Evolutionary conservation across 1,140 invertebrate genomes (phyloP), one percentile per base, ranked within the genome.

Genomic region (Coboldia fuscipes): DNA sequence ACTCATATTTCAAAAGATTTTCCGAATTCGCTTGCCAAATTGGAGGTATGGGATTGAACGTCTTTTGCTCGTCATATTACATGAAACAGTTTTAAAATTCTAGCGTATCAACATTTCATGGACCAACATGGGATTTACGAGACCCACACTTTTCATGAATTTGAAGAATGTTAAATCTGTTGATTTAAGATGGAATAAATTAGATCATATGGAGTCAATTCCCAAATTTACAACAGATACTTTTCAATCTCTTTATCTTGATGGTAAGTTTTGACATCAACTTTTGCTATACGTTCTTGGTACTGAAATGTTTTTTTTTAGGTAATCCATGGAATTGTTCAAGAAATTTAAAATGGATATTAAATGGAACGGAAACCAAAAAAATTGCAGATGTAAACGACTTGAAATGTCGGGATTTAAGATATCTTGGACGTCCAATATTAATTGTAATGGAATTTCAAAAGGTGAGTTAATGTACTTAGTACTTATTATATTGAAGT

Each of bases 241-340:
- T 3, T 52, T 65, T 12, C 40, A 52, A 32, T 39, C 52, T 2
- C 35, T 65, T 13, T 51, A 57, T 40, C 40, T 66, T 32, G 47
- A 47, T 18, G 57, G 59, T 51, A 42, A 44, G 39, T 35, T 37
- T 39, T 32, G 15, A 34, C 28, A 24, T 33, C 28, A 19, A 15
- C 6, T 7, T 32, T 29, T 13, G 14, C 5, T 29, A 29, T 6
- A 29, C 7, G 5, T 29, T 29, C 12, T 20, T 24, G 10, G n/a
- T 12, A 27, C 12, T 1, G 1, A 19, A 19, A 21, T 18, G 12
- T 39, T 35, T 28, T 8, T 33, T 15, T 15, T 35, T 35, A 68
- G 65, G 54, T 15, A 71, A 71, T 54, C 61, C 57, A 7, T 68
- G 66, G 60, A 66, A 62, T 45, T 71, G 68, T 37, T 58, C 60